These are phyloP conservation scores for Platyrinchus mystaceus DNA, from an alignment of 2,797 vertebrate genomes.

Conservation along the genomic window DNA sequence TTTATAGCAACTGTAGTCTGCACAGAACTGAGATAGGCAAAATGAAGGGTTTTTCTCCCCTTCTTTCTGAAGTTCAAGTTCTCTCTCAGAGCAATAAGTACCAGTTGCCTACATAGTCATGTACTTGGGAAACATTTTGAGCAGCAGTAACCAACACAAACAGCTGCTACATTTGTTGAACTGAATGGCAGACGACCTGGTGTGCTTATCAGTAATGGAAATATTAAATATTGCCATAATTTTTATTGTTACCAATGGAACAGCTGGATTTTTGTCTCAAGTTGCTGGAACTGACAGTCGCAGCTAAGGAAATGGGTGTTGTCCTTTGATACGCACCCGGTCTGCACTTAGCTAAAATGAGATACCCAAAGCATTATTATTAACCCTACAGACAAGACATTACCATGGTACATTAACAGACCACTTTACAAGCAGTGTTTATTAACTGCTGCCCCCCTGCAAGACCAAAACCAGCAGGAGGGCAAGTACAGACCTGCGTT, in stretches of 20 bases:
- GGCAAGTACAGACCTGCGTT: not conserved
- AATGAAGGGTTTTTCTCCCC: not conserved
- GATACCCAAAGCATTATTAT: not conserved
- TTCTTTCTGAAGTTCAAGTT: not conserved
- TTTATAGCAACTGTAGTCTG: not conserved
- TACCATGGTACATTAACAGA: not conserved
- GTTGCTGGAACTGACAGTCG: not conserved
- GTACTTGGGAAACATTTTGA: not conserved
- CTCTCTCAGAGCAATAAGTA: not conserved
- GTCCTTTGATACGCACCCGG: fast-evolving
- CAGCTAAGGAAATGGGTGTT: not conserved
- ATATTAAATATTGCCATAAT: not conserved
- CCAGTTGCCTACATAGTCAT: not conserved
- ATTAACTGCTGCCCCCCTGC: not conserved
- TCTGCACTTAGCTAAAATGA: not conserved
- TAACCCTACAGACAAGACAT: not conserved
- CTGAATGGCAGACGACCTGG: not conserved
- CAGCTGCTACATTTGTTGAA: not conserved
- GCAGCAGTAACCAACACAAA: not conserved
- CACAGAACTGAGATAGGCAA: not conserved
- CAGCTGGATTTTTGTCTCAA: not conserved
- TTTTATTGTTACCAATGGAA: not conserved
- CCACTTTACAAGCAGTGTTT: not conserved
- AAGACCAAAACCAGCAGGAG: not conserved
- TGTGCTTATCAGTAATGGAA: not conserved